Conservation (phyloP, 2,797 vertebrate species). For the Oryzias sinensis region DNA sequence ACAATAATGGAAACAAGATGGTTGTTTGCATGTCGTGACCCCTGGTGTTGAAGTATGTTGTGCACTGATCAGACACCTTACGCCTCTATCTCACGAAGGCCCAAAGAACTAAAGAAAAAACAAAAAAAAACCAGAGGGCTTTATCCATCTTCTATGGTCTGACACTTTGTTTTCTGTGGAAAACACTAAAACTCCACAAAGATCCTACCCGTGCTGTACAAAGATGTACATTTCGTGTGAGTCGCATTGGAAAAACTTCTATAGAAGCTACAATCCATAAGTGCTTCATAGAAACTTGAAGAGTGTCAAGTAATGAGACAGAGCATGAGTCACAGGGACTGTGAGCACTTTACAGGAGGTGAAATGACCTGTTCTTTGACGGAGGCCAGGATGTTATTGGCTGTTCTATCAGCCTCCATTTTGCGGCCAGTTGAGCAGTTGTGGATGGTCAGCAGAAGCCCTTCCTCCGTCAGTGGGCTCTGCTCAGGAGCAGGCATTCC, state of each 20-base stretch:
- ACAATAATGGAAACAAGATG: no score
- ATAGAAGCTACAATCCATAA: constrained; percentile 11
- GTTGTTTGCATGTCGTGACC: no score
- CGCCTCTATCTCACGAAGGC: no score
- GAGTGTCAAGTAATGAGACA: neutral
- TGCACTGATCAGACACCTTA: no score
- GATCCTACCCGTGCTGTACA: neutral
- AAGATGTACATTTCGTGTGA: neutral
- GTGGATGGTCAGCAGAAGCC: constrained; percentile 80
- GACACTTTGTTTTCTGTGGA: no score
- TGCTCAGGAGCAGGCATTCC: constrained; percentile 94
- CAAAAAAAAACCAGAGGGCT: no score
- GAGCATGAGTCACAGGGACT: constrained; percentile 8
- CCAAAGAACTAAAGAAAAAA: no score
- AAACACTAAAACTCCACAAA: constrained; percentile 1
- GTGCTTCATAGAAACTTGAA: constrained; percentile 14
- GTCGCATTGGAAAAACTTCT: constrained; percentile 7
- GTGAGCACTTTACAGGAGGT: neutral
- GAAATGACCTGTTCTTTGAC: constrained; percentile 93
- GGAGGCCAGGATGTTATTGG: constrained; percentile 95
- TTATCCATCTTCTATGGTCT: no score
- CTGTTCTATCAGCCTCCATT: constrained; percentile 90
- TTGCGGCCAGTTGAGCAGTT: constrained; percentile 79
- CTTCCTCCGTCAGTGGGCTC: constrained; percentile 86
- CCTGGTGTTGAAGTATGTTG: no score